Evolutionary conservation across 2,113 vertebrate genomes (phyloP).

Genomic region (Thymallus thymallus): DNA sequence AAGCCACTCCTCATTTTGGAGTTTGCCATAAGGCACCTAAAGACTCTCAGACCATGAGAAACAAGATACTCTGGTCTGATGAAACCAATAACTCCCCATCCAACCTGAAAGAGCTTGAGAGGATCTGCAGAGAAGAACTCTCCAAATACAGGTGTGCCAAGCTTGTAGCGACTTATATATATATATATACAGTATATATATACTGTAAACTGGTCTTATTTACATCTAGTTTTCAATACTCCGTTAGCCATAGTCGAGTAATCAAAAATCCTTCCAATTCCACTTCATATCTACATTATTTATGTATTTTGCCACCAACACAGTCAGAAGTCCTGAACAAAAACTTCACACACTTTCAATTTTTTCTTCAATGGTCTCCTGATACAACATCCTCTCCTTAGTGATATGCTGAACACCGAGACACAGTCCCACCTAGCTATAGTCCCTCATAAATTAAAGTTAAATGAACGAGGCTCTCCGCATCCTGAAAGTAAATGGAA

Average conservation of each 20-base stretch:
- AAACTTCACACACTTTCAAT: constrained; percentile 15
- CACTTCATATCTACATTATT: constrained; percentile 71
- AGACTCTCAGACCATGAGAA: too few relatives aligned
- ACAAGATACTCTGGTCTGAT: too few relatives aligned
- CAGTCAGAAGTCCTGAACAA: constrained; percentile 36
- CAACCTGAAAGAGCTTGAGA: too few relatives aligned
- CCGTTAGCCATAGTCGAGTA: constrained; percentile 33
- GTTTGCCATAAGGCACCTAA: too few relatives aligned
- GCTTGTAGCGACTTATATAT: too few relatives aligned
- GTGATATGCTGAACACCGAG: constrained; percentile 39
- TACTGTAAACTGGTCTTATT: not conserved
- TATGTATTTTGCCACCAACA: constrained; percentile 59
- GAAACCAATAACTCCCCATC: too few relatives aligned
- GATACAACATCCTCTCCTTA: constrained; percentile 59
- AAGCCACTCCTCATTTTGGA: too few relatives aligned
- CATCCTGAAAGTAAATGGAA: constrained; percentile 33
- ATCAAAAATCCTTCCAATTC: constrained; percentile 63
- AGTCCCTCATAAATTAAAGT: constrained; percentile 69
- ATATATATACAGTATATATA: not conserved
- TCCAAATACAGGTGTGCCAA: too few relatives aligned
- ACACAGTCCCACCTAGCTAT: constrained; percentile 64
- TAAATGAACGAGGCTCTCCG: constrained; percentile 57
- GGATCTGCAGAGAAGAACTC: too few relatives aligned
- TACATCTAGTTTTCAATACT: not conserved
- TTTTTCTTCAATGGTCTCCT: constrained; percentile 51